Percentiles rank a stretch among this genome's conserved stretches.
Evolutionary conservation across 2,113 vertebrate genomes (phyloP).

Genomic region (Aramus guarauna): DNA sequence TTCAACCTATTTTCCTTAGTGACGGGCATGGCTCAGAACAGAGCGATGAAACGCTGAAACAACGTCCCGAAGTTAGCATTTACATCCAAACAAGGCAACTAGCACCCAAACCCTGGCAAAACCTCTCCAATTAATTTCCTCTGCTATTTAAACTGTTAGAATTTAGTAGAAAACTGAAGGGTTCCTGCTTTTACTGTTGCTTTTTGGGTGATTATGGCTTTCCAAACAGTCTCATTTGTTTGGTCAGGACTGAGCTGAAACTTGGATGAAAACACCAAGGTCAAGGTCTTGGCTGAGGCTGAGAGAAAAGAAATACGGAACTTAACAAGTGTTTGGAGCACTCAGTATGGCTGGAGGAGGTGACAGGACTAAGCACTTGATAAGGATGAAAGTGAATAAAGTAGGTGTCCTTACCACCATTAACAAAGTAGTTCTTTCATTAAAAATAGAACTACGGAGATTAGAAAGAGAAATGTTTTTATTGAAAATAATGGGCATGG

Average conservation of each 20-base stretch:
- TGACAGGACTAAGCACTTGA: background rate
- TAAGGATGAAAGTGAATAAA: background rate
- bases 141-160: background rate
- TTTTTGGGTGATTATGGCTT: background rate
- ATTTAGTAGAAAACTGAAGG: background rate
- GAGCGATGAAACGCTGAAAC: background rate
- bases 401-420: no score
- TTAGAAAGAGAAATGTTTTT: background rate
- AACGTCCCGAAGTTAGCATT: no score
- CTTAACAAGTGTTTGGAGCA: background rate
- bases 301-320: background rate
- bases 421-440: background rate
- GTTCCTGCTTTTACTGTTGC: background rate
- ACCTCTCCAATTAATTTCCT: background rate
- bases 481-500: background rate
- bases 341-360: background rate
- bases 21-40: background rate
- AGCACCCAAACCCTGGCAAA: background rate
- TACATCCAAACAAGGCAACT: background rate
- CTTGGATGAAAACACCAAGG: fast-evolving
- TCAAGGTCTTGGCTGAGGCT: background rate
- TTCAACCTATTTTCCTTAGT: background rate
- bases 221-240: no score
- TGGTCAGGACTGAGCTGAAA: background rate
- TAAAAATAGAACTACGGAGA: background rate